A percentile compares a stretch with the other conserved stretches of the same genome.
phyloP scores from a whole-genome alignment of 2,113 vertebrate genomes.

The Crocuta crocuta region DNA sequence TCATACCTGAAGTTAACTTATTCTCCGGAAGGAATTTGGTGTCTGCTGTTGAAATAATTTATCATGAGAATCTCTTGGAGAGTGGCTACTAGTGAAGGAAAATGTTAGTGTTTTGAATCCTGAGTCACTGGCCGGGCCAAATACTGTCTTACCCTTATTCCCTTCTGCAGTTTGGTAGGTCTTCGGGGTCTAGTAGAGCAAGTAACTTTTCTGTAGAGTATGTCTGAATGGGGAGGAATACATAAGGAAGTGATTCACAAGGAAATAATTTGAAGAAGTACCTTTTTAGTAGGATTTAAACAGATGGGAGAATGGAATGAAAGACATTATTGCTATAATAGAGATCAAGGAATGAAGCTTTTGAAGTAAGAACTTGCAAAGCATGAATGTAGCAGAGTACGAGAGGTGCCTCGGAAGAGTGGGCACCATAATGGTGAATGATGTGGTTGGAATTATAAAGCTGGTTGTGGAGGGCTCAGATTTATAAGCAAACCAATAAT shows the following conservation, averaged over 20 bases:
- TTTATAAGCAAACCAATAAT: background rate
- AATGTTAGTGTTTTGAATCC: background rate
- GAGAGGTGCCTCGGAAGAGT: too few species aligned
- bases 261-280: background rate
- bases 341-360: background rate
- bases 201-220: background rate
- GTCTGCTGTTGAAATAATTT: background rate
- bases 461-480: background rate
- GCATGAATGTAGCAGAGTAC: too few species aligned
- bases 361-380: background rate
- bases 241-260: background rate
- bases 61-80: background rate
- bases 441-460: background rate
- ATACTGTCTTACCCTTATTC: background rate
- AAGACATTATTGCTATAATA: background rate
- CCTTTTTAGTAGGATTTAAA: background rate
- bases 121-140: background rate
- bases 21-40: background rate
- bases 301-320: background rate
- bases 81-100: background rate
- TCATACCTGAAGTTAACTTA: background rate
- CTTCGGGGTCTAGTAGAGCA: background rate
- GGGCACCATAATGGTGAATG: accelerated
- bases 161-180: background rate
- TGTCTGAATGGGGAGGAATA: background rate